A percentile compares a stretch with the other conserved stretches of the same genome.
phyloP scores from a whole-genome alignment of 1,140 invertebrate species.

The Zaprionus nigranus region DNA sequence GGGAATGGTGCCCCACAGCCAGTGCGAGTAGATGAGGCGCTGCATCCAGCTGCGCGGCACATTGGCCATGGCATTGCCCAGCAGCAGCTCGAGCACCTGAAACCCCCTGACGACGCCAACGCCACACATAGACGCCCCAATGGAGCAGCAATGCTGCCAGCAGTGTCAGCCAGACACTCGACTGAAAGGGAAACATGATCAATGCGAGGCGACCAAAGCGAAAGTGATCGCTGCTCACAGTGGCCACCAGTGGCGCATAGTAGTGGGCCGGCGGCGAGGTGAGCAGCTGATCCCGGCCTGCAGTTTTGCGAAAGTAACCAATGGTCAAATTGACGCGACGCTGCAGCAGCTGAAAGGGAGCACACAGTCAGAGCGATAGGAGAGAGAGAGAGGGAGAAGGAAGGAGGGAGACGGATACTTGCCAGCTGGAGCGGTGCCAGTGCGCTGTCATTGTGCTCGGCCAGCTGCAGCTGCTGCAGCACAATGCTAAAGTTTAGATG shows the following conservation, averaged over 20 bases:
- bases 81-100: constrained; percentile 55
- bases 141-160: constrained; percentile 40
- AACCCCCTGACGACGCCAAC: constrained; percentile 20
- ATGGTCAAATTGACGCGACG: constrained; percentile 58
- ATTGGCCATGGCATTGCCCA: constrained; percentile 44
- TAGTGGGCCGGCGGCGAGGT: constrained; percentile 59
- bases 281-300: constrained; percentile 36
- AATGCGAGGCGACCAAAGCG: constrained; percentile 40
- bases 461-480: constrained; percentile 38
- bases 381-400: accelerated
- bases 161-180: constrained; percentile 47
- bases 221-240: constrained; percentile 47
- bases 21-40: constrained; percentile 63
- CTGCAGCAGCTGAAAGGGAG: constrained; percentile 25
- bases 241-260: constrained; percentile 62
- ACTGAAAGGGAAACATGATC: constrained; percentile 57
- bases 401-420: background rate
- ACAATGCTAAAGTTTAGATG: constrained; percentile 57
- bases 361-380: background rate
- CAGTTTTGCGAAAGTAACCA: constrained; percentile 59
- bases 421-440: constrained; percentile 56
- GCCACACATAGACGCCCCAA: constrained; percentile 31
- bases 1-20: constrained; percentile 63
- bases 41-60: constrained; percentile 54
- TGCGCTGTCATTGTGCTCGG: constrained; percentile 28